Percentiles rank a stretch among this genome's conserved stretches.
These are phyloP conservation scores for Phania funesta DNA, from an alignment of 2,888 invertebrate genomes.

Conservation along the genomic window DNA sequence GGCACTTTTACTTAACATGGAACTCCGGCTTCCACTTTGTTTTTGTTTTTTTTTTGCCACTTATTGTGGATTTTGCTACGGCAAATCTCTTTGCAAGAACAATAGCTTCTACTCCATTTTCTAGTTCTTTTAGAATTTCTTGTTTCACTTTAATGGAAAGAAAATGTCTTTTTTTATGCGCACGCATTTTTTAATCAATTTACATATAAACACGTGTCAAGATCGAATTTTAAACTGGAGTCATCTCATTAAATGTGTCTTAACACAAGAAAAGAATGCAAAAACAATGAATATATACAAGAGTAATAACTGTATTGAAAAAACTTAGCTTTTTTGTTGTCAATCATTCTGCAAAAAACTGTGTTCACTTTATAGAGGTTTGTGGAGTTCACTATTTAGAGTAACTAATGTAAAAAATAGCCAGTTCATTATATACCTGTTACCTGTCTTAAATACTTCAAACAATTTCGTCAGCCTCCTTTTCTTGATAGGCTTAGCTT, in stretches of 20 bases:
- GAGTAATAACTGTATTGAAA: constrained; percentile 8
- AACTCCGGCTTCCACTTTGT: too few species aligned
- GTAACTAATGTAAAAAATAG: too few species aligned
- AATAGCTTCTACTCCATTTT: constrained; percentile 4
- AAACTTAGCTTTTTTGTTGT: constrained; percentile 1
- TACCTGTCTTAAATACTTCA: too few species aligned
- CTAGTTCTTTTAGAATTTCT: constrained; percentile 6
- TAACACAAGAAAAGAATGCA: not conserved
- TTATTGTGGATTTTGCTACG: constrained; percentile 13
- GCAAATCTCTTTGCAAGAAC: constrained; percentile 21
- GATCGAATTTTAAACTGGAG: constrained; percentile 2
- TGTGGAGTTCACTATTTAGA: too few species aligned
- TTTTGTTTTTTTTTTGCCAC: too few species aligned
- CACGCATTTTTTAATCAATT: constrained; percentile 1
- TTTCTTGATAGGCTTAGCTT: too few species aligned
- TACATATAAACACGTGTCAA: not conserved
- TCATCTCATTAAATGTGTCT: constrained; percentile 6
- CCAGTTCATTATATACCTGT: too few species aligned
- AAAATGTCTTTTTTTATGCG: too few species aligned
- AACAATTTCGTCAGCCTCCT: too few species aligned
- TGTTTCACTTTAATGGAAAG: too few species aligned
- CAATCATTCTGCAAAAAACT: not conserved
- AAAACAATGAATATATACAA: constrained; percentile 4
- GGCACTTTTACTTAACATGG: too few species aligned
- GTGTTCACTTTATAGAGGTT: too few species aligned